Evolutionary conservation across 2,888 invertebrate species (phyloP).

Genomic region (Syrista parreyssii): DNA sequence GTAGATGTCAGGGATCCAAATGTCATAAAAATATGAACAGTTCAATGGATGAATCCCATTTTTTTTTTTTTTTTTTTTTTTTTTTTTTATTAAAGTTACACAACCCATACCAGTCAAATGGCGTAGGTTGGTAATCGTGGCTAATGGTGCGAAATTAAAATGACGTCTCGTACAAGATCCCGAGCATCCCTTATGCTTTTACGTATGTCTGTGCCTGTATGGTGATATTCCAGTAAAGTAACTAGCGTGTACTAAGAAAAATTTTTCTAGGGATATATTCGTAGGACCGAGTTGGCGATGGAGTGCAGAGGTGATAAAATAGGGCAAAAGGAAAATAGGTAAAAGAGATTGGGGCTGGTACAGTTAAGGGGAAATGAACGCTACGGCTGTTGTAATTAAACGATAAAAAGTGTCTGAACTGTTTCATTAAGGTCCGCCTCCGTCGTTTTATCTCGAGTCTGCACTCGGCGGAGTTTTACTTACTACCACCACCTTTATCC

Average conservation of each 20-base stretch:
- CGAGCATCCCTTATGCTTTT: background rate
- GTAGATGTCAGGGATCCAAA: background rate
- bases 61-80: too few species aligned
- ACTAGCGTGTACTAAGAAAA: background rate
- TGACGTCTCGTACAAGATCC: too few species aligned
- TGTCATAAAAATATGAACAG: background rate
- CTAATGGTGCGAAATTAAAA: too few species aligned
- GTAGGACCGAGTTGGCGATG: background rate
- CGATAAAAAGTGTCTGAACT: constrained; percentile 32
- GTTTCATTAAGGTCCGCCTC: constrained; percentile 31
- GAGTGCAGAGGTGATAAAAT: background rate
- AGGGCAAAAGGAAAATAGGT: background rate
- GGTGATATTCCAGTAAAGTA: background rate
- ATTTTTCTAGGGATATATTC: background rate
- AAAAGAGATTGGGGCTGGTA: background rate
- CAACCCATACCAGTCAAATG: too few species aligned
- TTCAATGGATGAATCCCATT: background rate
- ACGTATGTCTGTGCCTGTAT: background rate
- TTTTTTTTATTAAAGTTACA: too few species aligned
- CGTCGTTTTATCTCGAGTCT: constrained; percentile 28
- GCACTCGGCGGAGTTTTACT: constrained; percentile 9
- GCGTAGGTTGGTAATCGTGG: too few species aligned
- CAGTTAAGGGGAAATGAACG: background rate
- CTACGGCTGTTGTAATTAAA: constrained; percentile 27
- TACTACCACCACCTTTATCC: background rate